These are phyloP conservation scores for Teleogryllus oceanicus DNA, from an alignment of 2,888 invertebrate genomes.

Conservation along the genomic window DNA sequence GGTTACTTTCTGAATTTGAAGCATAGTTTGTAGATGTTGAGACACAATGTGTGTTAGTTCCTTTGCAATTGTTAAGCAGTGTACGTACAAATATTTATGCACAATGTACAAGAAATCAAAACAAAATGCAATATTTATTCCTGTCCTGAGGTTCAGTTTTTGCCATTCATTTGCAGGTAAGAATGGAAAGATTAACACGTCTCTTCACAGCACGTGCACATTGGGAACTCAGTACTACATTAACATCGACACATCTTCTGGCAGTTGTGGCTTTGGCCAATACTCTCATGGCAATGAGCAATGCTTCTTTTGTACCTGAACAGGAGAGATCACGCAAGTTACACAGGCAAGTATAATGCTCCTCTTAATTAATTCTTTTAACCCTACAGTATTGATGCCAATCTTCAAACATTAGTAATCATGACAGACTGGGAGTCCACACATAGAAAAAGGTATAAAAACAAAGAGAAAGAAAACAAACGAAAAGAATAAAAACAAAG, in stretches of 20 bases:
- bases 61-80: too few relatives aligned
- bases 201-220: constrained; percentile 83
- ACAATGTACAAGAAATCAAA: too few relatives aligned
- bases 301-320: constrained; percentile 87
- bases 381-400: neutral
- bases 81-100: too few relatives aligned
- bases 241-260: constrained; percentile 93
- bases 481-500: too few relatives aligned
- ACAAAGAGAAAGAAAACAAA: too few relatives aligned
- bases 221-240: constrained; percentile 92
- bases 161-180: constrained; percentile 45
- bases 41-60: too few relatives aligned
- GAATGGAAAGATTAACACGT: constrained; percentile 73
- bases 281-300: constrained; percentile 97
- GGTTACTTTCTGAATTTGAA: too few relatives aligned
- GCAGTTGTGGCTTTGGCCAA: constrained; percentile 93
- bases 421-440: neutral
- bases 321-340: constrained; percentile 76
- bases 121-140: too few relatives aligned
- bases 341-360: constrained; percentile 55
- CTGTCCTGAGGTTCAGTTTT: too few relatives aligned
- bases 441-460: too few relatives aligned
- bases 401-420: neutral
- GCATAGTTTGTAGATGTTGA: too few relatives aligned
- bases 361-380: neutral